Conservation (phyloP, 2,113 vertebrate species). For the Lamprologus sp. region DNA sequence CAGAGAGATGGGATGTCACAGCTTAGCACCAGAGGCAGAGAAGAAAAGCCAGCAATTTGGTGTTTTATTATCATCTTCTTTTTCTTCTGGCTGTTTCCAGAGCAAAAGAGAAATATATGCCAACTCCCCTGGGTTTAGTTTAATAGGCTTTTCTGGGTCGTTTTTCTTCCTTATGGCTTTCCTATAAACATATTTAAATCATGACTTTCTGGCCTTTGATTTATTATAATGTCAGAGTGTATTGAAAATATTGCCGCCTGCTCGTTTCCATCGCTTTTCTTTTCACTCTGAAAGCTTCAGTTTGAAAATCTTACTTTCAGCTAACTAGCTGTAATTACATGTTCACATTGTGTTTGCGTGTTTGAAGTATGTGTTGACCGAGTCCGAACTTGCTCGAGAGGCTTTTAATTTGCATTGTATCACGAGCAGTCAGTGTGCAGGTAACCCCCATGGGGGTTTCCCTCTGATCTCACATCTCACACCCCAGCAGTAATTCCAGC, state of each 20-base stretch:
- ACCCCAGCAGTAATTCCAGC: slow-evolving; percentile 57
- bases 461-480: slow-evolving; percentile 54
- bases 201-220: slow-evolving; percentile 28
- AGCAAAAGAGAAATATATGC: neutral
- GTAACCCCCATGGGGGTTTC: slow-evolving; percentile 55
- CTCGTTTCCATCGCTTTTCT: neutral
- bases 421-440: slow-evolving; percentile 32
- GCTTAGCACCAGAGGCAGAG: slow-evolving; percentile 40
- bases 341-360: neutral
- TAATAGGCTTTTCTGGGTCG: neutral
- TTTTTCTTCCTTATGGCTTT: neutral
- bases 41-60: slow-evolving; percentile 44
- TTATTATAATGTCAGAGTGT: neutral
- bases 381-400: neutral
- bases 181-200: neutral
- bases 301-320: neutral
- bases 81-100: neutral
- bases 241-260: neutral
- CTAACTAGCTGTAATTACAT: neutral
- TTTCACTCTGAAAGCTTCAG: neutral
- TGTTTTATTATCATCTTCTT: slow-evolving; percentile 25
- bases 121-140: neutral
- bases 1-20: slow-evolving; percentile 54
- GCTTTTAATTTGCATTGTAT: slow-evolving; percentile 19
- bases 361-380: neutral